phyloP scores from a whole-genome alignment of 2,888 invertebrate species.

The Drosophila pseudotalamancana region DNA sequence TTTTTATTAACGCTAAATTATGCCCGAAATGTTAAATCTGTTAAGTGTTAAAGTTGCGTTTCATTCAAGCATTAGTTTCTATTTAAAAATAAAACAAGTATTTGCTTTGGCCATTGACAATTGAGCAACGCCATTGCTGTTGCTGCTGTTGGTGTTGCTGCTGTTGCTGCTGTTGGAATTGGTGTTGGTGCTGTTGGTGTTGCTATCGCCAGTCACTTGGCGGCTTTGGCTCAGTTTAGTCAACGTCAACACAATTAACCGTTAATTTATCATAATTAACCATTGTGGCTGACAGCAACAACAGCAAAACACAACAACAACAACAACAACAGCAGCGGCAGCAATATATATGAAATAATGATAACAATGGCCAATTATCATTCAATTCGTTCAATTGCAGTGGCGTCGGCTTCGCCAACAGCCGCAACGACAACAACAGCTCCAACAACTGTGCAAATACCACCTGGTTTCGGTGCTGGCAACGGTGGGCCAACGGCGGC shows the following conservation, averaged over 20 bases:
- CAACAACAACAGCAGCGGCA: conserved; percentile 22
- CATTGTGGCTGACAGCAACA: conserved; percentile 66
- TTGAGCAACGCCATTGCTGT: conserved; percentile 37
- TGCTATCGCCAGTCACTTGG: conserved; percentile 35
- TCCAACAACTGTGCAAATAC: conserved; percentile 84
- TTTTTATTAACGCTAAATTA: conserved; percentile 49
- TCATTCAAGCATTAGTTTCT: conserved; percentile 17
- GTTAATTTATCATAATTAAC: conserved; percentile 79
- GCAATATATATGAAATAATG: conserved; percentile 33
- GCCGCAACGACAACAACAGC: conserved; percentile 64
- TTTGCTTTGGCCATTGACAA: conserved; percentile 23
- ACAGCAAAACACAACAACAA: conserved; percentile 31
- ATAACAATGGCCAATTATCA: conserved; percentile 80
- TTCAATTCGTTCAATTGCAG: conserved; percentile 80
- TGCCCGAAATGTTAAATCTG: conserved; percentile 23
- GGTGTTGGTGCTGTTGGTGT: neutral
- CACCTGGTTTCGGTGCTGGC: conserved; percentile 66
- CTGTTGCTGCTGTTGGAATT: neutral
- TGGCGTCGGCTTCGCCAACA: conserved; percentile 57
- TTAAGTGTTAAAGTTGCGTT: neutral
- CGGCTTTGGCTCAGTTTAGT: conserved; percentile 63
- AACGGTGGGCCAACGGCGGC: conserved; percentile 61
- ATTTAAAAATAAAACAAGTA: conserved; percentile 18
- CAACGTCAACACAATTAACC: conserved; percentile 79
- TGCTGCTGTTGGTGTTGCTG: conserved; percentile 5